Base-by-base conservation (phyloP, 2,888 invertebrate species). In the Andrena trimmerana region DNA sequence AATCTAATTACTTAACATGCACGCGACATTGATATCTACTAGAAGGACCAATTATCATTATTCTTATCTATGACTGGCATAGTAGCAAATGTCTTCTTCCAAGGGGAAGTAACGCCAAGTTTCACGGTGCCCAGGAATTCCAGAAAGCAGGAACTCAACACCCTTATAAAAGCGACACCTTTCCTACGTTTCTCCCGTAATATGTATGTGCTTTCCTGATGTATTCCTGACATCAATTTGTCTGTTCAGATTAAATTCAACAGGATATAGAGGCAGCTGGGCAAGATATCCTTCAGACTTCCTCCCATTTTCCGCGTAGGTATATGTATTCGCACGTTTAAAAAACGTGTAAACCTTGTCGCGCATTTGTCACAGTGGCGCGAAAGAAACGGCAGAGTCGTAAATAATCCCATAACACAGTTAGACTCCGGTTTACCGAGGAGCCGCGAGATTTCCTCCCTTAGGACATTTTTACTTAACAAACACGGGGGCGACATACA, bases 351-450 rank as follows among this genome's bases (percentile, higher is more conserved):
- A 27, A 72, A 29, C 13, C 50, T 65, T 42, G 50, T 16, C 57
- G 63, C 31, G 54, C 57, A 27, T 50, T 42, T 77, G 70, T 68
- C 42, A 20, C 27, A 10, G 24, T n/a, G 66, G 33, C 27, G 50
- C n/a, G 24, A 59, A 59, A 42, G 57, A 20, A 63, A 16, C 24
- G 33, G 5, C 10, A 8, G 48, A 57, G 33, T 54, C n/a, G 29
- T 62, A 67, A 13, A 31, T 79, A 80, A 78, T 78, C 75, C 70
- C 59, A 5, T 78, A 69, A 83, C 36, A 24, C 68, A 36, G 57
- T 73, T 65, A 42, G 42, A 72, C 42, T 63, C 27, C 31, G 73
- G 48, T 50, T 31, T 16, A 20, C n/a, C 42, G 33, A 31, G 48
- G 50, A 57, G 66, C 54, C 70, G 67, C 60, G 57, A 71, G 76